phyloP scores from a whole-genome alignment of 2,888 invertebrate species.

The Macropis europaea region DNA sequence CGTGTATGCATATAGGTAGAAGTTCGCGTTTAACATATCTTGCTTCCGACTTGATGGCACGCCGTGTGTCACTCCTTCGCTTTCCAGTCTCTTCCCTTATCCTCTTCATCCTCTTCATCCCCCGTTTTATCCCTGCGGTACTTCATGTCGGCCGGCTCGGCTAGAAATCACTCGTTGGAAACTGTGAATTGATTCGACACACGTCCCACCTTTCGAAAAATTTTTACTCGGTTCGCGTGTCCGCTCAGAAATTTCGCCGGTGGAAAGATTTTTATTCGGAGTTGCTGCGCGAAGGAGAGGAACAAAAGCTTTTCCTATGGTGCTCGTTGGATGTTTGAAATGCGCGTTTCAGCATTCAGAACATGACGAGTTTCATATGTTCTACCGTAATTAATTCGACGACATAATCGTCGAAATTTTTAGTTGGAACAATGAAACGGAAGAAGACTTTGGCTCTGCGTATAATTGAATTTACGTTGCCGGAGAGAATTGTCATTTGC shows the following conservation, averaged over 20 bases:
- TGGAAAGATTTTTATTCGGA: too few relatives aligned
- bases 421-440: background rate
- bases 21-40: conserved; percentile 45
- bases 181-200: conserved; percentile 48
- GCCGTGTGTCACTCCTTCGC: conserved; percentile 20
- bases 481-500: background rate
- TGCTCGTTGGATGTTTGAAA: too few relatives aligned
- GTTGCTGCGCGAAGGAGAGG: too few relatives aligned
- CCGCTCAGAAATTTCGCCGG: background rate
- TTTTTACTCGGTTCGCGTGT: background rate
- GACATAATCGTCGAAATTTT: background rate
- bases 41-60: conserved; percentile 21
- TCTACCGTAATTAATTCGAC: too few relatives aligned
- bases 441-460: background rate
- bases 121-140: conserved; percentile 24
- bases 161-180: conserved; percentile 26
- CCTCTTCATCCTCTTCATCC: conserved; percentile 22
- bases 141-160: background rate
- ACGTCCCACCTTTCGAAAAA: conserved; percentile 3
- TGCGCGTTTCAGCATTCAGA: too few relatives aligned
- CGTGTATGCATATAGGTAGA: conserved; percentile 2
- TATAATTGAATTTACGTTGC: background rate
- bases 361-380: too few relatives aligned
- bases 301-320: too few relatives aligned
- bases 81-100: conserved; percentile 14